These are phyloP conservation scores for Perca fluviatilis DNA, from an alignment of 2,113 vertebrate genomes.

Conservation along the genomic window DNA sequence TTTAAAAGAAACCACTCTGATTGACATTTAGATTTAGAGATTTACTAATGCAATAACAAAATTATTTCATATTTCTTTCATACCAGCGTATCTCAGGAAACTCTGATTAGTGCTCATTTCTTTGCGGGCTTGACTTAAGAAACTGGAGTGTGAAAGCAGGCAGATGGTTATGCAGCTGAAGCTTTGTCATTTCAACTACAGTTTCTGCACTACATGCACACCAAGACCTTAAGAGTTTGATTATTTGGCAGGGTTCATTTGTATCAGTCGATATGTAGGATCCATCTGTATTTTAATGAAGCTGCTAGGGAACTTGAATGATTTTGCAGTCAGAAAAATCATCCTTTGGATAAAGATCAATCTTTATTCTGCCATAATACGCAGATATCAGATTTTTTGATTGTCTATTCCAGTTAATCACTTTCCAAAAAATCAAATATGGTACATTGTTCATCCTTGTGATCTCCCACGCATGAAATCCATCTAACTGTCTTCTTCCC, in stretches of 20 bases:
- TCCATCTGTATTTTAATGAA: slow-evolving; percentile 74
- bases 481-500: slow-evolving; percentile 18
- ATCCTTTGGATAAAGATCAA: slow-evolving; percentile 55
- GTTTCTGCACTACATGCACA: slow-evolving; percentile 13
- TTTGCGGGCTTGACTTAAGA: not conserved
- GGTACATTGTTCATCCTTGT: slow-evolving; percentile 6
- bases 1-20: not conserved
- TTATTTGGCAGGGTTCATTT: slow-evolving; percentile 73
- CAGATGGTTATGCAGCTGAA: slow-evolving; percentile 11
- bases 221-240: slow-evolving; percentile 62
- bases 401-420: slow-evolving; percentile 46
- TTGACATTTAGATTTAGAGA: slow-evolving; percentile 32
- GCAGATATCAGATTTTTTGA: slow-evolving; percentile 43
- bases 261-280: slow-evolving; percentile 57
- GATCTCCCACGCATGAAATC: slow-evolving; percentile 30
- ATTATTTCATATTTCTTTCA: slow-evolving; percentile 24
- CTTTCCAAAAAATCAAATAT: slow-evolving; percentile 19
- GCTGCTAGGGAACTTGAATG: slow-evolving; percentile 50
- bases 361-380: slow-evolving; percentile 50
- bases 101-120: slow-evolving; percentile 20
- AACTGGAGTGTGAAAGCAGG: not conserved
- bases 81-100: slow-evolving; percentile 21
- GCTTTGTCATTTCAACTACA: slow-evolving; percentile 25
- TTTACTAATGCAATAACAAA: slow-evolving; percentile 39
- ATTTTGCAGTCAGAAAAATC: slow-evolving; percentile 55